Evolutionary conservation across 1,140 invertebrate species (phyloP).

Genomic region (Philotrypesis tridentata): DNA sequence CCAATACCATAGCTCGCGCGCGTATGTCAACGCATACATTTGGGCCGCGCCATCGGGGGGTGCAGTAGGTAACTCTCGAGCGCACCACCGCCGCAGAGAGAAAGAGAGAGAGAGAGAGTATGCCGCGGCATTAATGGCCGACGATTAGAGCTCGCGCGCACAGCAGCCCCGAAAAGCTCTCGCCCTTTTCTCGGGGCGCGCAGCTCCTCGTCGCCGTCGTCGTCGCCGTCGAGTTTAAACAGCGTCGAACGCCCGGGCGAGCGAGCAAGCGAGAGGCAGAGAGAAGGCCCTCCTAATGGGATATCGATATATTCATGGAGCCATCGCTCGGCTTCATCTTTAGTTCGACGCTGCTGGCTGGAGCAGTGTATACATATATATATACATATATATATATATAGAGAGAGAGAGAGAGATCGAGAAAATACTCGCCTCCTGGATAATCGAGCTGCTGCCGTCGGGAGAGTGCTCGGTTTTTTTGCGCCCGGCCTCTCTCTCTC

Average conservation of each 20-base stretch:
- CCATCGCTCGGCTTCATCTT: not conserved
- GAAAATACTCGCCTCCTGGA: constrained; percentile 18
- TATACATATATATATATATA: not conserved
- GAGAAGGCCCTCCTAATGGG: constrained; percentile 61
- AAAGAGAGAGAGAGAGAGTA: too few relatives aligned
- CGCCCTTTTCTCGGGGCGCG: constrained; percentile 39
- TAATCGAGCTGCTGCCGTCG: constrained; percentile 19
- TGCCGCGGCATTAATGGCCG: constrained; percentile 64
- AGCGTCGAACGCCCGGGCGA: too few relatives aligned
- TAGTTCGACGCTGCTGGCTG: not conserved
- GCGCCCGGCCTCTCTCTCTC: too few relatives aligned
- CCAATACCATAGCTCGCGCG: not conserved
- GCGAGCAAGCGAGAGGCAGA: constrained; percentile 45
- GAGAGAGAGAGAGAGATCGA: not conserved
- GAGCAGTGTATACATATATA: not conserved
- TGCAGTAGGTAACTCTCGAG: not conserved
- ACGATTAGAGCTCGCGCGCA: constrained; percentile 58
- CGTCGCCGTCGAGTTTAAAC: constrained; percentile 57
- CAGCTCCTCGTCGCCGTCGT: too few relatives aligned
- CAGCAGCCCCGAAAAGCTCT: not conserved
- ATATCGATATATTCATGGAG: constrained; percentile 69
- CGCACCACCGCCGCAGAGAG: too few relatives aligned
- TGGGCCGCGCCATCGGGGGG: not conserved
- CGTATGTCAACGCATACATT: constrained; percentile 48
- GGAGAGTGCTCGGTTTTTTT: constrained; percentile 3